Base-by-base conservation (phyloP, 2,113 vertebrate species). In the Alexandromys fortis region DNA sequence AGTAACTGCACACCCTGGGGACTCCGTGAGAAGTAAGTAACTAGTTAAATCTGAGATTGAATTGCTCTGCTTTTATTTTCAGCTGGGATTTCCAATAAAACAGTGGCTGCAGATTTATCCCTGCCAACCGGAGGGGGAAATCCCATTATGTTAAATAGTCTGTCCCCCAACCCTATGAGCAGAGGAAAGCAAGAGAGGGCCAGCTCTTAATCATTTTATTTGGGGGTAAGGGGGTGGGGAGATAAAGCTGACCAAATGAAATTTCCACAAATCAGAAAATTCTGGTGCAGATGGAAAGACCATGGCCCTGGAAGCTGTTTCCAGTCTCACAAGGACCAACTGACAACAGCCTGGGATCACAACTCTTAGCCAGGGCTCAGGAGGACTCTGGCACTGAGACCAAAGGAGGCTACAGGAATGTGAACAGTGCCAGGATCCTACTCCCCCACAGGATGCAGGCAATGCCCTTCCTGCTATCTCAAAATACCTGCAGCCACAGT, bases 21-120 rank as follows among this genome's bases (percentile, higher is more conserved):
- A 97, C 89, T 73, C 24, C 0, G 77, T 52, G 52, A 89, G 89
- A 97, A 96, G 94, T 97, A 97, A 98, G 96, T 97, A 97, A 97
- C 96, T 92, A 96, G 95, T 97, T 97, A 96, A 97, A 96, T 95
- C 94, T 94, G 91, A 96, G 97, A 97, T 92, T 97, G 96, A 95
- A 97, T 96, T 97, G 97, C 94, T 97, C 93, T 95, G 96, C 94
- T 97, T 98, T 97, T 97, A 98, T 96, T 97, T 98, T 97, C 97
- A 97, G 96, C 94, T 96, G 97, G 95, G 97, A 98, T 97, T 97
- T 98, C 98, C 97, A 98, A 97, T 97, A 97, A 97, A 98, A 98
- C 97, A 97, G 96, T 93, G 95, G 97, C 97, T 90, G 76, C 95
- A 97, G 96, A 97, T 97, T 97, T 97, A 98, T 97, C 96, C 96